Evolutionary conservation across 2,113 vertebrate species (phyloP), one percentile per base, ranked within the genome.

Genomic region (Tyto alba): DNA sequence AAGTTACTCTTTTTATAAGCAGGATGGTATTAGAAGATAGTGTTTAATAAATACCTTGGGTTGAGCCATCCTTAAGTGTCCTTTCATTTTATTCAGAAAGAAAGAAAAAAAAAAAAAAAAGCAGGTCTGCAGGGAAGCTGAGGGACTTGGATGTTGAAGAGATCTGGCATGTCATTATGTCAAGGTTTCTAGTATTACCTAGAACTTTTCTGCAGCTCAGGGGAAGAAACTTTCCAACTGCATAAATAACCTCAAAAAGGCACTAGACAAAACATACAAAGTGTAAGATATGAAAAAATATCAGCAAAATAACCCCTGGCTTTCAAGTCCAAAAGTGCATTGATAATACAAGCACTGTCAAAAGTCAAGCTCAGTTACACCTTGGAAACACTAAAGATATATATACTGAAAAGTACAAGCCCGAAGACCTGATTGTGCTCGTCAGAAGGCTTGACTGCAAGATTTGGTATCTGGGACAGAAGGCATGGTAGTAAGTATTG

Each of bases 241-340:
- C 66, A 92, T 95, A 95, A 97, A 91, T 94, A 95, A 95, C 91
- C 73, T 94, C 26, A 1, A 78, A 95, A 93, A 96, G 30, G 84
- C 91, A 85, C 47, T 68, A 95, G 55, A 50, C 19, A 80, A 79
- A 93, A 89, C 82, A 90, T 13, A 12, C 38, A 10, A 94, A 71
- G 32, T 76, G 56, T 48, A 91, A 93, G 53, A 92, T 63, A 91
- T 56, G 73, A 95, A 92, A 92, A 82, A 91, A 94, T 77, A 96
- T 87, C 84, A 78, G 69, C 73, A 95, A 94, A 95, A 96, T 94
- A 94, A 91, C 77, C 84, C 34, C 80, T 92, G 91, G 93, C 80
- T 95, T 91, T 85, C 30, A 63, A 91, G 80, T 91, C 84, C 48
- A 89, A 92, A 92, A 85, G 29, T 40, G 17, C 87, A 92, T 86